phyloP scores from a whole-genome alignment of 2,888 invertebrate species.

The Leptopilina drosophilae region DNA sequence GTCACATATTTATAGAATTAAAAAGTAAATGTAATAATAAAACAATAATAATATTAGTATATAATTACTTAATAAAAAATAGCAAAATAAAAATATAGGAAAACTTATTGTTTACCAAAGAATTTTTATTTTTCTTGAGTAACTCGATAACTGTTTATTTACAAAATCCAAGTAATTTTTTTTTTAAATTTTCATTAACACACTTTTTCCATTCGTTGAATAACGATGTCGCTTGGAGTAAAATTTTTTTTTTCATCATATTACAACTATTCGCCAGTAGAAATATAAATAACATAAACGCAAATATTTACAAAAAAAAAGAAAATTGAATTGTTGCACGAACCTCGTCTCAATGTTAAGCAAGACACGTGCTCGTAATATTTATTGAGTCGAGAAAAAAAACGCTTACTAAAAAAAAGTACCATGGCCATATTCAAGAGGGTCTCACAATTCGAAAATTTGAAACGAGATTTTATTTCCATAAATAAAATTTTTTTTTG shows the following conservation, averaged over 20 bases:
- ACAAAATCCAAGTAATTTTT: constrained; percentile 67
- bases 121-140: constrained; percentile 46
- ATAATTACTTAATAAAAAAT: constrained; percentile 58
- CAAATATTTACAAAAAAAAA: constrained; percentile 69
- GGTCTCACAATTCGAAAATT: neutral
- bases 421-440: constrained; percentile 1
- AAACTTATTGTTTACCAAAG: constrained; percentile 69
- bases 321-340: constrained; percentile 46
- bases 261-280: constrained; percentile 67
- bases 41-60: constrained; percentile 59
- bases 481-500: too few relatives aligned
- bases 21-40: constrained; percentile 60
- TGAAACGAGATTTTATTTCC: neutral
- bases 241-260: constrained; percentile 16
- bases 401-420: neutral
- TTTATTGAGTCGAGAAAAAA: constrained; percentile 40
- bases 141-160: constrained; percentile 68
- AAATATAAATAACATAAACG: constrained; percentile 74
- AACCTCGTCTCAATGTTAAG: neutral
- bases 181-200: constrained; percentile 52
- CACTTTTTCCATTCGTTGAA: constrained; percentile 59
- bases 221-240: constrained; percentile 67
- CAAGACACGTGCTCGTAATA: constrained; percentile 14
- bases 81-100: constrained; percentile 69
- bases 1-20: constrained; percentile 62